Evolutionary conservation across 2,113 vertebrate species (phyloP), one percentile per base, ranked within the genome.

Genomic region (Xiphophorus hellerii): DNA sequence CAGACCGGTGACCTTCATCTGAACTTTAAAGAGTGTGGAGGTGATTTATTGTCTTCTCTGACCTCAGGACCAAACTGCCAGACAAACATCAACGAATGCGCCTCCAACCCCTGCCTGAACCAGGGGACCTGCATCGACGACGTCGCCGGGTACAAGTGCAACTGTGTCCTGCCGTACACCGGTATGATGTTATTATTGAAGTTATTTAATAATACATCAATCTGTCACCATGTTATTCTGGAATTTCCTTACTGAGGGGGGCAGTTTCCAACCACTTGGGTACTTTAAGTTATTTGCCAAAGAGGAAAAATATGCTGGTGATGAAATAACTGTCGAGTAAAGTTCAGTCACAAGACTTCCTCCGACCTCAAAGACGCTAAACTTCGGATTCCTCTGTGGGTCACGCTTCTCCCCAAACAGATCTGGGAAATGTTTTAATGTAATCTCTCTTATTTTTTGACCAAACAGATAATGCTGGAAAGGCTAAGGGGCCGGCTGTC

Each of bases 51-150:
- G 20, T 69, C 14, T 9, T 27, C 20, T 76, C 15, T 62, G 29
- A 58, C 44, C 0, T 2, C 81, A 99, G 98, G 98, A 39, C 96
- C 96, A 78, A 98, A 96, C 93, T 99, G 98, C 85, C 97, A 98
- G 88, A 97, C 96, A 78, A 99, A 99, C 80, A 96, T 99, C 92
- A 99, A 99, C 0, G 98, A 99, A 71, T 99, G 98, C 0, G 97
- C 96, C 0, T 99, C 98, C 86, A 99, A 97, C 91, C 98, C 97
- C 0, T 99, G 98, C 91, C 94, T 99, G 78, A 99, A 99, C 92
- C 96, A 97, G 84, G 98, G 97, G 69, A 96, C 93, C 0, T 99
- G 98, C 86, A 99, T 99, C 0, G 98, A 99, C 0, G 97, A 96
- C 0, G 96, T 98, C 0, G 97, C 97, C 0, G 97, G 97, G 25